Conservation (phyloP, 2,888 invertebrate genomes). For the Digitonthophagus gazella region DNA sequence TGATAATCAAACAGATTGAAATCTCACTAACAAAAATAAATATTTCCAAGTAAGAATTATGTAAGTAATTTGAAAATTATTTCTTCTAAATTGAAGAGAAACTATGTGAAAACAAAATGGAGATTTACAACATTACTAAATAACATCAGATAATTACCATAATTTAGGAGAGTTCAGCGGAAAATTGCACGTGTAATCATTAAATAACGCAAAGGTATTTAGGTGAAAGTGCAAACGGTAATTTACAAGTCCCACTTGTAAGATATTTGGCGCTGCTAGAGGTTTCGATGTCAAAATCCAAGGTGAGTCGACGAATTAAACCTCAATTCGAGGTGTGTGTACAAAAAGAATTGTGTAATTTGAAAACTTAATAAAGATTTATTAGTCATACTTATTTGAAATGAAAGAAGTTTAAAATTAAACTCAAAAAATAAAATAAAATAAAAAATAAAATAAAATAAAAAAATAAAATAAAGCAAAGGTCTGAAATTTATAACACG, state of each 20-base stretch:
- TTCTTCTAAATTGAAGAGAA: no score
- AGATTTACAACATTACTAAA: neutral
- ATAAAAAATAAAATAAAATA: neutral
- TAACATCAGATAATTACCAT: neutral
- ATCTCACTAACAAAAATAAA: no score
- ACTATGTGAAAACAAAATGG: neutral
- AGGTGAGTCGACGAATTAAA: neutral
- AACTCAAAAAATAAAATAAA: neutral
- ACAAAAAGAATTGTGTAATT: neutral
- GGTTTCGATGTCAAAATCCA: neutral
- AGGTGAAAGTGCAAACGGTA: neutral
- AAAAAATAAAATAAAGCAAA: neutral
- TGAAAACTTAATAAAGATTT: no score
- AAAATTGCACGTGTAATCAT: neutral
- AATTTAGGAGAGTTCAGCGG: neutral
- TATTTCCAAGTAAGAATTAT: no score
- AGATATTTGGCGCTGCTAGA: neutral
- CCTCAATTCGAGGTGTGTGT: no score
- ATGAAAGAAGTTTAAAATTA: no score
- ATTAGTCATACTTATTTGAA: no score
- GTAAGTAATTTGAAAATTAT: no score
- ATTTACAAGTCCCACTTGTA: neutral
- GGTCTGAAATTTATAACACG: neutral
- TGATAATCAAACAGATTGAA: no score
- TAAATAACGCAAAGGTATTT: neutral